Evolutionary conservation across 2,888 invertebrate genomes (phyloP).

Genomic region (Philhelius pedissequus): DNA sequence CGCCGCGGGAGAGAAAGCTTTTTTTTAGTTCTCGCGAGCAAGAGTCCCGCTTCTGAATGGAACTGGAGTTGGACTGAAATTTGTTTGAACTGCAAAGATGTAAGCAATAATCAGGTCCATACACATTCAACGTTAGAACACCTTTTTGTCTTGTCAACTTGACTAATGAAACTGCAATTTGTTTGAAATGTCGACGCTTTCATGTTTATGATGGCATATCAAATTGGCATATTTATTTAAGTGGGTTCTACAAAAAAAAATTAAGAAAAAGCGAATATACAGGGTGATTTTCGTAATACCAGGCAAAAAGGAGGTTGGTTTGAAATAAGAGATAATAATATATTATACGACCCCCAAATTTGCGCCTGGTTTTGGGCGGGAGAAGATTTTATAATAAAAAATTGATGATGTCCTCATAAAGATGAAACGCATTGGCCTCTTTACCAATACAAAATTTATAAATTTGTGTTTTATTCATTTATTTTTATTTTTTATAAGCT

Average conservation of each 20-base stretch:
- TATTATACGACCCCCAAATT: too few relatives aligned
- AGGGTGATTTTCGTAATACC: too few relatives aligned
- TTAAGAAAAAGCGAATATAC: not conserved
- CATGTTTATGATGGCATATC: slow-evolving; percentile 36
- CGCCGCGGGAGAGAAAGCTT: not conserved
- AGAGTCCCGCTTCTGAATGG: too few relatives aligned
- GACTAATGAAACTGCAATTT: slow-evolving; percentile 26
- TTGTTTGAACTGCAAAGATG: slow-evolving; percentile 15
- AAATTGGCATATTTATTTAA: slow-evolving; percentile 26
- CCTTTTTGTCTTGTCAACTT: not conserved
- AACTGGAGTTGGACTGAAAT: not conserved
- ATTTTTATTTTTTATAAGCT: too few relatives aligned
- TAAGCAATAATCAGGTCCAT: not conserved
- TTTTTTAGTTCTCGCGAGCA: not conserved
- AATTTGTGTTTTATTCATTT: too few relatives aligned
- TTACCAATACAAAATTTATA: too few relatives aligned
- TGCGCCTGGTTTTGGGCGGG: too few relatives aligned
- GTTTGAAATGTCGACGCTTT: slow-evolving; percentile 22
- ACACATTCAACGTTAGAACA: not conserved
- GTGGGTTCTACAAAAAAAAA: slow-evolving; percentile 2
- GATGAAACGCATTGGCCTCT: too few relatives aligned
- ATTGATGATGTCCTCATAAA: too few relatives aligned
- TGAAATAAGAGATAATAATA: too few relatives aligned
- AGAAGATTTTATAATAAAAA: too few relatives aligned
- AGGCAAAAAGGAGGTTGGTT: too few relatives aligned